These are phyloP conservation scores for Scaptodrosophila lebanonensis DNA, from an alignment of 1,140 invertebrate species.

Conservation along the genomic window DNA sequence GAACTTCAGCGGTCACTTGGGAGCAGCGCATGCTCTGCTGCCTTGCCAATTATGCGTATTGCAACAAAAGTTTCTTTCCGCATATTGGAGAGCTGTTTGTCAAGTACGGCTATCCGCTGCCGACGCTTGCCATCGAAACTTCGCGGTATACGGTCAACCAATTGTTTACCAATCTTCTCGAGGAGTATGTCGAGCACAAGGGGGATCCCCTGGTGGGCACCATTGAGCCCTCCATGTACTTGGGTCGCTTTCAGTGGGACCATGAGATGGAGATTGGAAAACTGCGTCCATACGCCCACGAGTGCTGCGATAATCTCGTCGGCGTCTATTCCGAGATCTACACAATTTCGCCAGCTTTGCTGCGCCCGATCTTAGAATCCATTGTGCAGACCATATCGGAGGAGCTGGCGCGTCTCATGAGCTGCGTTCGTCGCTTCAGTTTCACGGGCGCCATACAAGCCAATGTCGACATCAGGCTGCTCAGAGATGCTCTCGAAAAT, in stretches of 20 bases:
- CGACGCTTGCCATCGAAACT: slow-evolving; percentile 80
- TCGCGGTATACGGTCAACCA: slow-evolving; percentile 81
- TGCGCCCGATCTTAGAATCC: slow-evolving; percentile 87
- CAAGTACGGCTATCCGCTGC: slow-evolving; percentile 84
- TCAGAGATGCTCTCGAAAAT: slow-evolving; percentile 62
- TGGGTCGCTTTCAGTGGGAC: slow-evolving; percentile 91
- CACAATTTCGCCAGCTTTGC: slow-evolving; percentile 85
- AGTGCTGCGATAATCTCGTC: slow-evolving; percentile 93
- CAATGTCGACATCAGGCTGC: slow-evolving; percentile 65
- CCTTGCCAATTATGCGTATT: slow-evolving; percentile 93
- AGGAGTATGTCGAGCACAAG: slow-evolving; percentile 93
- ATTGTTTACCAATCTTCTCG: slow-evolving; percentile 84
- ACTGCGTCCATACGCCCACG: slow-evolving; percentile 93
- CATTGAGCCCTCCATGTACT: slow-evolving; percentile 96
- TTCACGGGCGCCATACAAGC: slow-evolving; percentile 72
- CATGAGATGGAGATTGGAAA: slow-evolving; percentile 84
- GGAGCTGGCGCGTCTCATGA: slow-evolving; percentile 91
- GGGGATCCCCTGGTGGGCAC: slow-evolving; percentile 94
- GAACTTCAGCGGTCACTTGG: slow-evolving; percentile 80
- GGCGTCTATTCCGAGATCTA: slow-evolving; percentile 94
- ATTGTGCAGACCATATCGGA: slow-evolving; percentile 94
- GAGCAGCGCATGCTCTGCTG: slow-evolving; percentile 90
- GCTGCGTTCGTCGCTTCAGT: slow-evolving; percentile 80
- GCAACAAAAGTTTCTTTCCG: slow-evolving; percentile 84
- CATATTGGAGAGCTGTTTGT: slow-evolving; percentile 82